Base-by-base conservation (phyloP, 1,140 invertebrate species). In the Drosophila parvula region DNA sequence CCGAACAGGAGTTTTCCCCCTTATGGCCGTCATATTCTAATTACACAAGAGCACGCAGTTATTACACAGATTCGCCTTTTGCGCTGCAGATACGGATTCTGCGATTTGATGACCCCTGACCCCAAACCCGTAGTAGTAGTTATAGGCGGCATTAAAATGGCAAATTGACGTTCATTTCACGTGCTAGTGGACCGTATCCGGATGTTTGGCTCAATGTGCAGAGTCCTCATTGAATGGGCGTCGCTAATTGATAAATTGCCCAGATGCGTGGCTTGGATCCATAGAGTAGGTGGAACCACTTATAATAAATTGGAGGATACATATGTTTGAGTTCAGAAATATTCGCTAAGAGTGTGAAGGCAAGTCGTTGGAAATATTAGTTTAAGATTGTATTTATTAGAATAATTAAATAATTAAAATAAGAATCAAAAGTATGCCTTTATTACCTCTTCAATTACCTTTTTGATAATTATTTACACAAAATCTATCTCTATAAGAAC, bases 231-330 rank as follows among this genome's bases (percentile, higher is more conserved):
- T 74, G 64, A 84, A 89, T 89, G 80, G 74, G 74, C 84, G 81
- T 89, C 56, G 77, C 84, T 89, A 89, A 89, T 89, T 89, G 80
- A 89, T 89, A 89, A 89, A 90, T 89, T 82, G 70, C 77, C 44
- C 53, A 67, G 34, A 67, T 84, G 84, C 84, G 84, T 89, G 84
- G 74, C 51, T 74, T 43, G 41, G 16, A 59, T 59, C 62, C 43
- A 77, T 47, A 45, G 38, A 14, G 22, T 8, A 34, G 53, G 40
- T 65, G 41, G 16, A 45, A 30, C 22, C 40, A 38, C 41, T 45
- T 56, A n/a, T 36, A 43, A 83, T 79, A 75, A 51, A 55, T 55
- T 38, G 34, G 12, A 55, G 12, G 14, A 22, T 22, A 27, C 7
- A 32, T 22, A 18, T 7, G 16, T 6, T 8, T 51, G 16, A 14